A percentile compares a stretch with the other conserved stretches of the same genome.
phyloP scores from a whole-genome alignment of 2,888 invertebrate species.

The Iselma pallidipennis region DNA sequence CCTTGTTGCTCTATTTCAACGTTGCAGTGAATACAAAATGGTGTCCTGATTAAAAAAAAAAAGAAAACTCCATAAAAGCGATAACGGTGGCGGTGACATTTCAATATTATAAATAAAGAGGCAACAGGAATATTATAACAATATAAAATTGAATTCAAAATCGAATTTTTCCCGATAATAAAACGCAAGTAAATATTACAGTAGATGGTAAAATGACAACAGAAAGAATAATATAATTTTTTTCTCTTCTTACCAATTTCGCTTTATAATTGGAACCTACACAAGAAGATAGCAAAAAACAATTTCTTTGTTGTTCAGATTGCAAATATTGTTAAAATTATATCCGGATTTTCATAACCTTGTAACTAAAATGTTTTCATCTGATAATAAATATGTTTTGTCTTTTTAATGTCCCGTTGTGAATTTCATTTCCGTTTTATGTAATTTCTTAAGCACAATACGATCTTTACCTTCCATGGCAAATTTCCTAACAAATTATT shows the following conservation, averaged over 20 bases:
- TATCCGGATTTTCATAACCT: background rate
- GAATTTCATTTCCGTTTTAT: background rate
- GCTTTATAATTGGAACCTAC: background rate
- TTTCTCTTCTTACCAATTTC: background rate
- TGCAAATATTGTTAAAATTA: background rate
- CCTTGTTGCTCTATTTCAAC: background rate
- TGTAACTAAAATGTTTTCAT: no score
- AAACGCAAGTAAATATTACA: slow-evolving; percentile 17
- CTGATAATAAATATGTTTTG: background rate
- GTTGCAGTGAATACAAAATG: background rate
- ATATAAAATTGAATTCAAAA: slow-evolving; percentile 24
- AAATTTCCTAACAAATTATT: no score
- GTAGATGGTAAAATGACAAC: background rate
- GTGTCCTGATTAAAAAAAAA: background rate
- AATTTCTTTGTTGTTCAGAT: background rate
- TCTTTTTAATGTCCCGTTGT: background rate
- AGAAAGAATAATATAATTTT: no score
- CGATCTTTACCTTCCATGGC: no score
- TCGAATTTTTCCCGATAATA: slow-evolving; percentile 26
- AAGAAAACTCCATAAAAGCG: background rate
- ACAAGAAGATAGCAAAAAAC: background rate
- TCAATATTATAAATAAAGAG: slow-evolving; percentile 26
- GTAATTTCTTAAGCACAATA: background rate
- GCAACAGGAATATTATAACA: slow-evolving; percentile 25
- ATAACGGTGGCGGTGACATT: background rate